Conservation (phyloP, 2,113 vertebrate species). For the Eidolon helvum region DNA sequence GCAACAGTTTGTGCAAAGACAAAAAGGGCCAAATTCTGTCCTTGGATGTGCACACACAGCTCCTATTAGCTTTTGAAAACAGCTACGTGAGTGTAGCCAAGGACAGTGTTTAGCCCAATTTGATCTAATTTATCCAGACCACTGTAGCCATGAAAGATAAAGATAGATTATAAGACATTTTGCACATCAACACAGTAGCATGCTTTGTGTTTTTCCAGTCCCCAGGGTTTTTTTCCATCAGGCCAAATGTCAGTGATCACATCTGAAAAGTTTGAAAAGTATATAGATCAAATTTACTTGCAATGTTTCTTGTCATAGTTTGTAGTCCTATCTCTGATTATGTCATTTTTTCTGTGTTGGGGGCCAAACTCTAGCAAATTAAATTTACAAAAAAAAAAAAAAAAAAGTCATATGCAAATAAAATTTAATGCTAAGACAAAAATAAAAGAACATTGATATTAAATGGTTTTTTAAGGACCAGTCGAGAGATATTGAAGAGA, state of each 20-base stretch:
- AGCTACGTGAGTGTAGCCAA: conserved; percentile 60
- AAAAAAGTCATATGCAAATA: conserved; percentile 83
- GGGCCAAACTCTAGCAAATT: conserved; percentile 82
- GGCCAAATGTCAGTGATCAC: conserved; percentile 74
- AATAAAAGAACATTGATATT: conserved; percentile 83
- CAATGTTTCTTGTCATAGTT: conserved; percentile 62
- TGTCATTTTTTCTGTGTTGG: conserved; percentile 80
- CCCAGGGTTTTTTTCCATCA: conserved; percentile 72
- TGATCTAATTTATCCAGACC: conserved; percentile 75
- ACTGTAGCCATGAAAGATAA: conserved; percentile 66
- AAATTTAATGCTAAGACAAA: conserved; percentile 83
- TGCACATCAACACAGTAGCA: conserved; percentile 45
- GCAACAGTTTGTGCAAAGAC: conserved; percentile 65
- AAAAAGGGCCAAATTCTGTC: conserved; percentile 64
- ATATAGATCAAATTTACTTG: conserved; percentile 70
- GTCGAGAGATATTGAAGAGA: conserved; percentile 81
- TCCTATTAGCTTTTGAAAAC: conserved; percentile 68
- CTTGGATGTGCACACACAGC: conserved; percentile 72
- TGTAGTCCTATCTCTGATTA: conserved; percentile 76
- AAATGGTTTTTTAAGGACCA: conserved; percentile 75
- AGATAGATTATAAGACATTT: conserved; percentile 67
- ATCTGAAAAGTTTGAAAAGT: conserved; percentile 79
- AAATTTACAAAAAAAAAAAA: conserved; percentile 81
- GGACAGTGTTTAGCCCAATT: conserved; percentile 69
- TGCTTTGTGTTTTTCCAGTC: conserved; percentile 39